A percentile compares a stretch with the other conserved stretches of the same genome.
These are phyloP conservation scores for Ostrea edulis DNA, from an alignment of 1,140 invertebrate species.

Conservation along the genomic window DNA sequence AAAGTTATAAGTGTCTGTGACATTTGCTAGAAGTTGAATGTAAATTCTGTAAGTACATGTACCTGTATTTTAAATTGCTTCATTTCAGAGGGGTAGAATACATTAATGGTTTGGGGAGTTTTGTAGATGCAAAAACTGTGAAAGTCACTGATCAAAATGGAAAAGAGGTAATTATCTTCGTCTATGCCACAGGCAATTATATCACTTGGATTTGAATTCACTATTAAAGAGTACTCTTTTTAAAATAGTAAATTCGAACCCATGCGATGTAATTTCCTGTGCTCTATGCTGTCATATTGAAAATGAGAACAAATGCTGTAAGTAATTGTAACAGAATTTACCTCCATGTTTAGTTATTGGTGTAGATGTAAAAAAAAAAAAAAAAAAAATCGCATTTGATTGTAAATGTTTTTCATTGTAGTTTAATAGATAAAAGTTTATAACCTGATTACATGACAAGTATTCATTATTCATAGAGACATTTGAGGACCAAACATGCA, in stretches of 20 bases:
- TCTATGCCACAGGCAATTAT: neutral
- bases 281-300: too few relatives aligned
- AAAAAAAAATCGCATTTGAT: too few relatives aligned
- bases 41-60: too few relatives aligned
- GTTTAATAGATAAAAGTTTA: neutral
- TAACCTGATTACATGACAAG: neutral
- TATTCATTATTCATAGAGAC: constrained; percentile 52
- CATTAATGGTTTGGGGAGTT: constrained; percentile 69
- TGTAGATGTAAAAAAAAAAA: too few relatives aligned
- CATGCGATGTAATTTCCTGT: neutral
- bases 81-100: constrained; percentile 72
- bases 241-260: neutral
- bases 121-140: constrained; percentile 68
- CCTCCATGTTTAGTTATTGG: too few relatives aligned
- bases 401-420: neutral
- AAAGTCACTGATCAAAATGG: constrained; percentile 64
- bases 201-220: too few relatives aligned
- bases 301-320: too few relatives aligned
- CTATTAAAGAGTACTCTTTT: too few relatives aligned
- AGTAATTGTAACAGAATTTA: too few relatives aligned
- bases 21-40: too few relatives aligned
- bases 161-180: constrained; percentile 56
- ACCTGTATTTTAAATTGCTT: neutral
- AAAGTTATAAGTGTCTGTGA: too few relatives aligned
- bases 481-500: constrained; percentile 59